Evolutionary conservation across 2,797 vertebrate species (phyloP).

Genomic region (Tenualosa thibaudeaui): DNA sequence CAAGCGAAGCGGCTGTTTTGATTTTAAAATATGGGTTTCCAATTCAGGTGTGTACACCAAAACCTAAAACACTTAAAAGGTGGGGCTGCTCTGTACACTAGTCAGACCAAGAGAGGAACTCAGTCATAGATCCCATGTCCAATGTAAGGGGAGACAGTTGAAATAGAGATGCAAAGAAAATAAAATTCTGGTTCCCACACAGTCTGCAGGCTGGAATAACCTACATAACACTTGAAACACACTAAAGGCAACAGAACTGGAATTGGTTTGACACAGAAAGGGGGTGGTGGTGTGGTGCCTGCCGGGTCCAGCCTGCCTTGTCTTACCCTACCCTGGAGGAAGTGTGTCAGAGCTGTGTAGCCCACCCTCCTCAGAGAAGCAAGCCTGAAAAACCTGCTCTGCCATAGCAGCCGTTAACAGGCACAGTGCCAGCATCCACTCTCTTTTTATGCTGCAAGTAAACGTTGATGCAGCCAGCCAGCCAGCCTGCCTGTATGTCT

Average conservation of each 20-base stretch:
- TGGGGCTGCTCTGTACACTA: not conserved
- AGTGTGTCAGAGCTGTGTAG: not conserved
- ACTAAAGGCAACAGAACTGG: not conserved
- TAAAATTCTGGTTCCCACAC: not conserved
- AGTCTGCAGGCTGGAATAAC: not conserved
- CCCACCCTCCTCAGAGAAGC: not conserved
- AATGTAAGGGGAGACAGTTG: not conserved
- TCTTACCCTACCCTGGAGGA: not conserved
- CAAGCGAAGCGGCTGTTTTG: not conserved
- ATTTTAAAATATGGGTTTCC: not conserved
- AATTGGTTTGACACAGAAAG: not conserved
- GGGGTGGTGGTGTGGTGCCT: not conserved
- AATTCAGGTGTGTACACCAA: not conserved
- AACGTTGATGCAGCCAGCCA: not conserved
- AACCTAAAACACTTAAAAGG: not conserved
- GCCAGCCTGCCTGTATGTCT: not conserved
- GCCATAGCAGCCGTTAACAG: constrained; percentile 19
- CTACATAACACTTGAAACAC: not conserved
- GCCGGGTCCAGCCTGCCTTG: not conserved
- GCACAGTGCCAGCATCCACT: not conserved
- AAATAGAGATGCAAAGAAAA: not conserved
- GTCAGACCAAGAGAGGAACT: not conserved
- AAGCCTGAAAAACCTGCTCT: constrained; percentile 44
- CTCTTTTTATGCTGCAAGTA: not conserved
- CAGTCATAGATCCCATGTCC: not conserved